These are phyloP conservation scores for Gryon sp. DNA, from an alignment of 1,140 invertebrate species.

Conservation along the genomic window DNA sequence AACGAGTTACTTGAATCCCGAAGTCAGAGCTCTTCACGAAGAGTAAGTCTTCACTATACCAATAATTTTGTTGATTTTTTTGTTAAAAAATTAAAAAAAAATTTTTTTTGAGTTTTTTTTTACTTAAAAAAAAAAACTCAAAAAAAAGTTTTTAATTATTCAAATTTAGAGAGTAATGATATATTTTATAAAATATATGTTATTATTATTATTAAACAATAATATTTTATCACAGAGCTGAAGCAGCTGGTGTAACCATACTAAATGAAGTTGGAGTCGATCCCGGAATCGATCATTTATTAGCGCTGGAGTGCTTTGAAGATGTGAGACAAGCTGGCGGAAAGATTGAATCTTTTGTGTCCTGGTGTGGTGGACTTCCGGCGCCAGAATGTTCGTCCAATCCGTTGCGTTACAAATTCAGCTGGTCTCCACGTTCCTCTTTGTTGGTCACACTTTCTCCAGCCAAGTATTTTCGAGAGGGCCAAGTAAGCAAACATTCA, in stretches of 20 bases:
- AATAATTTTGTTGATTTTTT: too few species aligned
- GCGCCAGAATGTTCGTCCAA: slow-evolving; percentile 97
- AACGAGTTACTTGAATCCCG: slow-evolving; percentile 94
- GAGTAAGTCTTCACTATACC: slow-evolving; percentile 84
- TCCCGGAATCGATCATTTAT: slow-evolving; percentile 98
- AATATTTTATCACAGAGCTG: slow-evolving; percentile 83
- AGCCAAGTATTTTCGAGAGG: slow-evolving; percentile 92
- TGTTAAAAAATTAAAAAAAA: too few species aligned
- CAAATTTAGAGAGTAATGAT: too few species aligned
- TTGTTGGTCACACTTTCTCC: slow-evolving; percentile 92
- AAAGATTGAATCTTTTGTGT: slow-evolving; percentile 95
- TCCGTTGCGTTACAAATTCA: slow-evolving; percentile 98
- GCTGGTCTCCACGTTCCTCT: slow-evolving; percentile 96
- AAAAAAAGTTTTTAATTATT: too few species aligned
- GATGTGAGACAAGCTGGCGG: slow-evolving; percentile 89
- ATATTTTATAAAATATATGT: too few species aligned
- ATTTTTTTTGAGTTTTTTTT: too few species aligned
- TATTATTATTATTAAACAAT: too few species aligned
- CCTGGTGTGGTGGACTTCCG: slow-evolving; percentile 97
- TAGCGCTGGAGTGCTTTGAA: slow-evolving; percentile 98
- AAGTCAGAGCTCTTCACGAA: slow-evolving; percentile 89
- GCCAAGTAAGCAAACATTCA: slow-evolving; percentile 88
- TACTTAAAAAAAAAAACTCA: too few species aligned
- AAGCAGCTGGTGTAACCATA: slow-evolving; percentile 92
- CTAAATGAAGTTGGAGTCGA: slow-evolving; percentile 98